phyloP scores from a whole-genome alignment of 1,140 invertebrate genomes.

The Phenacoccus solenopsis region DNA sequence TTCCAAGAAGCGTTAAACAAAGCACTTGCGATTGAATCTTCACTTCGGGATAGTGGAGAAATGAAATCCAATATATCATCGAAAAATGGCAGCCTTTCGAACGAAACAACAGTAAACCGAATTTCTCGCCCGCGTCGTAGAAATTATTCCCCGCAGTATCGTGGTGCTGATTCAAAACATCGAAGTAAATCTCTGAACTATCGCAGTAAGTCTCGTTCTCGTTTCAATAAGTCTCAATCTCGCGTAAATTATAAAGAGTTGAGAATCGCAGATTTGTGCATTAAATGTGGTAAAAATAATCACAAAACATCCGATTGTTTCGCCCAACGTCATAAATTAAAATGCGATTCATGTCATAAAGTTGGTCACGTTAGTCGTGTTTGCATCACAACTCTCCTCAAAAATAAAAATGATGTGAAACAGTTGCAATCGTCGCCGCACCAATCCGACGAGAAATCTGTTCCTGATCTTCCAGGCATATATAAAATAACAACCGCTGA shows the following conservation, averaged over 20 bases:
- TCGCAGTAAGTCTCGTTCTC: neutral
- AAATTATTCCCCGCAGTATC: neutral
- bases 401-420: neutral
- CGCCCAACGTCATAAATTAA: neutral
- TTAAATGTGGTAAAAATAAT: neutral
- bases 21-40: neutral
- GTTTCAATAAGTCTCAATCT: neutral
- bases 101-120: neutral
- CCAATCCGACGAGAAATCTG: neutral
- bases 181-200: neutral
- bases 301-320: neutral
- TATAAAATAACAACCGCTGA: neutral
- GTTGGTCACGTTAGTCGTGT: neutral
- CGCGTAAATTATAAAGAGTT: neutral
- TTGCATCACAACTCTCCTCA: neutral
- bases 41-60: neutral
- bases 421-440: neutral
- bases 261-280: neutral
- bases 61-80: neutral
- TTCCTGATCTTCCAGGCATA: neutral
- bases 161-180: neutral
- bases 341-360: neutral
- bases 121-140: neutral
- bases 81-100: neutral
- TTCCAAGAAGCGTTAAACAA: neutral